Evolutionary conservation across 2,888 invertebrate genomes (phyloP), one percentile per base, ranked within the genome.

Genomic region (Leucophenga maculata): DNA sequence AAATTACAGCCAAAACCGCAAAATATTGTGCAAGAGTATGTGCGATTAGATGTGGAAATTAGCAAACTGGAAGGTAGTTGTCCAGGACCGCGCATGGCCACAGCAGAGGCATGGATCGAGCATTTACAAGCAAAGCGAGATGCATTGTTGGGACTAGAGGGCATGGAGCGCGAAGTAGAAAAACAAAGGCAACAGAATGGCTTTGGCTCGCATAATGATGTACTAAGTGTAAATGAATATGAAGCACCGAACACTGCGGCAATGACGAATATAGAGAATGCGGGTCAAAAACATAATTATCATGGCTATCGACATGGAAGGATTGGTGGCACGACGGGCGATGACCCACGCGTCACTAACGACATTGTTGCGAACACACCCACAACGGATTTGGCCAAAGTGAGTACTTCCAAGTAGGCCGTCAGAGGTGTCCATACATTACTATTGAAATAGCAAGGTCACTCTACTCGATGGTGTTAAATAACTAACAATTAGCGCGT

Each of bases 91-190:
- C 81, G 88, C 6, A 72, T 88, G 78, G 86, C 87, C 54, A 88
- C 88, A 2, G 83, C 80, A 44, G 88, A 88, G 54, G 87, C 88
- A 3, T 89, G 88, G 88, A 77, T 89, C 16, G 87, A 88, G 32
- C 87, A 87, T 74, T 73, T 89, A 20, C 83, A 86, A 70, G 70
- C 75, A 14, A 86, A 86, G 67, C 82, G 84, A 14, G 83, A 81
- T 32, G 80, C 75, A 14, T 70, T 86, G 67, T 70, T 84, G n/a
- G 81, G 78, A 1, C 69, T 77, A 31, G 84, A 86, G 16, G 78
- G 75, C 14, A 64, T 73, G 69, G 72, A 66, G 4, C 26, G 52
- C 22, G 55, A 20, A 1, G 70, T 39, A 44, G 31, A 60, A 14
- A 59, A 69, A 0, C 67, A 65, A 62, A 69, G 60, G 55, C 67